Percentiles rank a stretch among this genome's conserved stretches.
phyloP scores from a whole-genome alignment of 1,140 invertebrate species.

The Danaus plexippus region DNA sequence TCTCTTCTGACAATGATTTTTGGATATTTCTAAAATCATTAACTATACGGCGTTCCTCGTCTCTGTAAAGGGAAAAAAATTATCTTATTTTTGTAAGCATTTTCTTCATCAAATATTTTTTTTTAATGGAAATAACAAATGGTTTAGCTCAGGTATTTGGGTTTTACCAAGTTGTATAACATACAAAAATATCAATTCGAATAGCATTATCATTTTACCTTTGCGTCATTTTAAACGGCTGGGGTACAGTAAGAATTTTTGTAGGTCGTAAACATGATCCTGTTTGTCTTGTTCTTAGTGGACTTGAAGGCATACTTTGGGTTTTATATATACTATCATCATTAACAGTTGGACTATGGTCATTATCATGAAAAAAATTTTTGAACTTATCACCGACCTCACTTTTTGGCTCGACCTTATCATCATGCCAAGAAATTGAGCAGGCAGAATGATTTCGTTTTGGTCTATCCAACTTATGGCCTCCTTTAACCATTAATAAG shows the following conservation, averaged over 20 bases:
- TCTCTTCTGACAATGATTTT: slow-evolving; percentile 61
- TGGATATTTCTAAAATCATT: slow-evolving; percentile 59
- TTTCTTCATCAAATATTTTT: neutral
- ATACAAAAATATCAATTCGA: neutral
- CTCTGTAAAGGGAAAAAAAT: slow-evolving; percentile 57
- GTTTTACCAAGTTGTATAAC: slow-evolving; percentile 7
- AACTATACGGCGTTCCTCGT: slow-evolving; percentile 75
- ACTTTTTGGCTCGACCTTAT: slow-evolving; percentile 41
- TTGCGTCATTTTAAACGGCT: slow-evolving; percentile 78
- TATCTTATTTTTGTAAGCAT: neutral
- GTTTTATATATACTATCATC: slow-evolving; percentile 49
- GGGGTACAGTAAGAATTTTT: slow-evolving; percentile 73
- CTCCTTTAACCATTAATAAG: slow-evolving; percentile 27
- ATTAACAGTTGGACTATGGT: slow-evolving; percentile 20
- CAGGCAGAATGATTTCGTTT: slow-evolving; percentile 63
- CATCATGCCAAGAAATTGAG: slow-evolving; percentile 66
- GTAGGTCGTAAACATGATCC: slow-evolving; percentile 39
- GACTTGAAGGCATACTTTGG: slow-evolving; percentile 73
- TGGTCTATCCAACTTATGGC: slow-evolving; percentile 32
- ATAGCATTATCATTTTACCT: slow-evolving; percentile 60
- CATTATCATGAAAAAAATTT: slow-evolving; percentile 46
- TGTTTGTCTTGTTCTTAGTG: slow-evolving; percentile 50
- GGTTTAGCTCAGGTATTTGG: neutral
- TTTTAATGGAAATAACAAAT: neutral
- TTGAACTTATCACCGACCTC: slow-evolving; percentile 57